Evolutionary conservation across 2,797 vertebrate genomes (phyloP), one percentile per base, ranked within the genome.

Genomic region (Mycteria americana): DNA sequence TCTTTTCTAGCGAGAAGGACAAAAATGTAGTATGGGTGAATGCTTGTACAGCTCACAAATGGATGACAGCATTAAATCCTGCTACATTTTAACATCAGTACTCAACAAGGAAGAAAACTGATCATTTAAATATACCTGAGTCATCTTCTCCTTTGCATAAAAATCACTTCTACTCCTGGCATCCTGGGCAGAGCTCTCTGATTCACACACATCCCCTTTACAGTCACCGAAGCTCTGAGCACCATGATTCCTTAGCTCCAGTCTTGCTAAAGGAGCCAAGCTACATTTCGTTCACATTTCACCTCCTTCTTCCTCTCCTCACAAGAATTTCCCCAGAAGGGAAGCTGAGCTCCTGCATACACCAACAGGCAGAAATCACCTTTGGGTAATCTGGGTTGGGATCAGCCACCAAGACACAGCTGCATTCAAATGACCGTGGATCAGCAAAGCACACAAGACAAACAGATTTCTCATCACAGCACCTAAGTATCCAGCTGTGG

Each of bases 151-250:
- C 84, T 89, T 87, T 77, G 75, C 75, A 9, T 83, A 92, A 85
- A 96, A 76, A 87, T 60, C 64, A 41, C 45, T 93, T 75, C 87
- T 88, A 96, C 95, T 96, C 93, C 91, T 57, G 53, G 77, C 89
- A 91, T 80, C 95, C 87, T 43, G 78, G 88, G 89, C 89, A 94
- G 87, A 95, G 85, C 64, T 67, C 83, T 92, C 63, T 83, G 89
- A 88, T 77, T 93, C 93, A 93, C 51, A 59, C 37, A 15, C 39
- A 68, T 27, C 81, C 87, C 57, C 57, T 89, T 17, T 74, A 67
- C 84, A 91, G 77, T 48, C 82, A 24, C 48, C 3, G 2, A 13
- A 83, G 21, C 63, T 72, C 84, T 28, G 7, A 69, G 87, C 23
- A 3, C 77, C 3, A 12, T 1, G 0, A 19, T 51, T n/a, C 60